Evolutionary conservation across 2,888 invertebrate genomes (phyloP).

Genomic region (Rotaria macrura): DNA sequence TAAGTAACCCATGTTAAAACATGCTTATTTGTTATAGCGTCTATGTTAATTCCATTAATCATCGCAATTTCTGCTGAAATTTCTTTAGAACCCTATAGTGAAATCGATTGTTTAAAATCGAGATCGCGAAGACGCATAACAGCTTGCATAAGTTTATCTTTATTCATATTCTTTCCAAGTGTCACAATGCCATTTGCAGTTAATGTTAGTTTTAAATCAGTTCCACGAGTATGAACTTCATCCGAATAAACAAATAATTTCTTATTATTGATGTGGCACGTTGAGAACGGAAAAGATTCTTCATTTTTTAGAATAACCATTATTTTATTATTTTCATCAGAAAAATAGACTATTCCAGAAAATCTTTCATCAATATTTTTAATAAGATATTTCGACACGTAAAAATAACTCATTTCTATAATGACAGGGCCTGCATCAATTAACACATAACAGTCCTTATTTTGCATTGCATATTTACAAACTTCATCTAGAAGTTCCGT

Average conservation of each 20-base stretch:
- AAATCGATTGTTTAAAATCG: not conserved
- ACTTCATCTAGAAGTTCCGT: not conserved
- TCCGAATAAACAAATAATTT: not conserved
- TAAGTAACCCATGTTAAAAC: not conserved
- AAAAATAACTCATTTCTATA: not conserved
- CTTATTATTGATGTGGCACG: not conserved
- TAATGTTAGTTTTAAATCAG: not conserved
- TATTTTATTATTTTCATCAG: not conserved
- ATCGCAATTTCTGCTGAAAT: not conserved
- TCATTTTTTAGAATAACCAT: not conserved
- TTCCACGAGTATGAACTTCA: constrained; percentile 7
- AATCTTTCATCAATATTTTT: not conserved
- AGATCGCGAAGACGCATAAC: not conserved
- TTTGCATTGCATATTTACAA: not conserved
- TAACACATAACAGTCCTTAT: not conserved
- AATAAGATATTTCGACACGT: not conserved
- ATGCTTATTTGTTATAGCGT: not conserved
- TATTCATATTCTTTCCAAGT: not conserved
- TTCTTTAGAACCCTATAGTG: not conserved
- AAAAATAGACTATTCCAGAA: not conserved
- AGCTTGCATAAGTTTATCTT: constrained; percentile 7
- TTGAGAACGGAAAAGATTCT: not conserved
- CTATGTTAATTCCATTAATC: not conserved
- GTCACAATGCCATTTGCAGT: not conserved
- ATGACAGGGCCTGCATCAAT: not conserved